Conservation (phyloP, 2,113 vertebrate genomes). For the Microtus pennsylvanicus region DNA sequence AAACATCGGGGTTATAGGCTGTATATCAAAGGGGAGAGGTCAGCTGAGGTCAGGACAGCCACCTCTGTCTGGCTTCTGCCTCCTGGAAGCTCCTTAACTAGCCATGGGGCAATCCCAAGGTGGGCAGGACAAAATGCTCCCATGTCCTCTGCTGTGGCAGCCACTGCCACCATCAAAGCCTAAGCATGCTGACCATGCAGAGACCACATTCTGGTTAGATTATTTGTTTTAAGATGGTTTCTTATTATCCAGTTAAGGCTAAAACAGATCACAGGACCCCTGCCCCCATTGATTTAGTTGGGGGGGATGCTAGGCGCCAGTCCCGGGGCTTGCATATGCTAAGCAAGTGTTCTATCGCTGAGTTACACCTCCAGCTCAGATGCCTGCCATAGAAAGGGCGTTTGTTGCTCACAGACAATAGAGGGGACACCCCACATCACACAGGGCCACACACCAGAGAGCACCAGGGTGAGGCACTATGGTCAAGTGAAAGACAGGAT, state of each 20-base stretch:
- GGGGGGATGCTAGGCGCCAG: background rate
- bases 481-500: background rate
- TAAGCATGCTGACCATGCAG: background rate
- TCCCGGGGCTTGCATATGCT: background rate
- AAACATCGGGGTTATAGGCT: background rate
- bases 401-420: background rate
- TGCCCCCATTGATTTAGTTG: background rate
- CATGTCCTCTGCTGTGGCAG: background rate
- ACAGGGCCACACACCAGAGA: background rate
- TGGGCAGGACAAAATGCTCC: background rate
- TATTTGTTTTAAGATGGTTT: background rate
- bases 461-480: too few relatives aligned
- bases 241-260: background rate
- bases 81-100: background rate
- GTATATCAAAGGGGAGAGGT: too few relatives aligned
- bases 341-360: background rate
- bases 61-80: background rate
- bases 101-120: background rate
- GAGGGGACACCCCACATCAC: background rate
- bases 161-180: background rate
- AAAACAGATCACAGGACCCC: background rate
- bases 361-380: background rate
- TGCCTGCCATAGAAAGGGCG: fast-evolving
- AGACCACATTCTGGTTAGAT: background rate
- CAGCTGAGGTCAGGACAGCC: fast-evolving